Evolutionary conservation across 2,888 invertebrate species (phyloP), one percentile per base, ranked within the genome.

Genomic region (Nasonovia ribisnigri): DNA sequence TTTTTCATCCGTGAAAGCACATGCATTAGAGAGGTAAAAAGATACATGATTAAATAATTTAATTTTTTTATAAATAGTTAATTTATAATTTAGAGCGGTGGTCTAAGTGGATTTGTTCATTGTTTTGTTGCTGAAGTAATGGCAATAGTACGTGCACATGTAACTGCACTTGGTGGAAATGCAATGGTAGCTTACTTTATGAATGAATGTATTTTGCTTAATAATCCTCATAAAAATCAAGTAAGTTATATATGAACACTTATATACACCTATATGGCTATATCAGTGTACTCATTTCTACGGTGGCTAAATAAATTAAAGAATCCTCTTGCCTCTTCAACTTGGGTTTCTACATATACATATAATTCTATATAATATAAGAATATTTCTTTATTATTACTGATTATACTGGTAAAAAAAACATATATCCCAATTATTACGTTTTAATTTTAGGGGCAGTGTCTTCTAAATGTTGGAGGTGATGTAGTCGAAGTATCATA

Each of bases 161-260:
- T 99, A 54, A 97, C 98, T 0, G 98, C 99, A 0, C 96, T 99
- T 60, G 99, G 99, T 51, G 99, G 99, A 8, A 99, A 99, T 96
- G 99, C 99, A 1, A 97, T 99, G 96, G 98, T 99, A 0, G 98
- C 99, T 0, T 99, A 98, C 96, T 98, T 98, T 96, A 97, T 99
- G 97, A 98, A 98, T 24, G 98, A 99, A 96, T 97, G 98, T 95
- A 97, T 98, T 95, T 96, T 99, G 84, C 97, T 98, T 94, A 98
- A 99, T 96, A 99, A 98, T 96, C 98, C 98, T 95, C 99, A 99
- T 95, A 99, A 99, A 96, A 99, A 99, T 96, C 99, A 99, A 97
- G 99, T 98, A 96, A 96, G 95, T 94, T 95, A 36, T 67, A 90
- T 90, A 87, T 26, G 13, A 51, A 57, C 48, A n/a, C n/a, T n/a